These are phyloP conservation scores for Chaetops frenatus DNA, from an alignment of 2,113 vertebrate genomes.

Conservation along the genomic window DNA sequence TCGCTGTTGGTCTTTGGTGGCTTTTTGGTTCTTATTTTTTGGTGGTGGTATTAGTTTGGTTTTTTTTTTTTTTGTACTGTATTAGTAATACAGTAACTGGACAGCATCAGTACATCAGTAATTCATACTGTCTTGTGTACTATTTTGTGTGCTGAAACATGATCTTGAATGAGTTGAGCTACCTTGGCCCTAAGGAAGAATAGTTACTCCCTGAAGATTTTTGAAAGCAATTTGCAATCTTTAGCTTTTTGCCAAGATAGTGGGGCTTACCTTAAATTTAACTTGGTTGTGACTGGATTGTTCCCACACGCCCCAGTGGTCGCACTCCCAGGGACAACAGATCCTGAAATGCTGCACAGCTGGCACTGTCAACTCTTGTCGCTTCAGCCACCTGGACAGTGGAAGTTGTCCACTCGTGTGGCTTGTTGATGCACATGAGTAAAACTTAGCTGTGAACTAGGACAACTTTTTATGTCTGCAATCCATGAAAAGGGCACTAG, in stretches of 20 bases:
- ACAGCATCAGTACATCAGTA: background rate
- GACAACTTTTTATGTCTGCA: background rate
- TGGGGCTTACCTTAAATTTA: background rate
- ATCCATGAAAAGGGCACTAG: background rate
- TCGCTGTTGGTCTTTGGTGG: background rate
- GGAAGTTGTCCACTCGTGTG: background rate
- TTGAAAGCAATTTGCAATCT: background rate
- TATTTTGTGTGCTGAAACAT: background rate
- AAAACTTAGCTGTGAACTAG: background rate
- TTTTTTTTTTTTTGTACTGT: background rate
- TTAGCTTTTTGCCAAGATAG: background rate
- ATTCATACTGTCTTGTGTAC: rapidly evolving
- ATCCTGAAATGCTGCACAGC: background rate
- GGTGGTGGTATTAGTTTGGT: background rate
- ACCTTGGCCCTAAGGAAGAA: background rate
- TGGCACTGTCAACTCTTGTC: background rate
- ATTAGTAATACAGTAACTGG: background rate
- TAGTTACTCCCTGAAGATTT: background rate
- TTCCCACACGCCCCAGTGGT: background rate
- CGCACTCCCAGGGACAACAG: rapidly evolving
- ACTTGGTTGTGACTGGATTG: background rate
- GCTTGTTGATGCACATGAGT: background rate
- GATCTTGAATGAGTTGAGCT: background rate
- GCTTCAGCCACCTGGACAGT: background rate
- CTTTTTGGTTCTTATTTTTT: background rate